These are phyloP conservation scores for Vireo griseus DNA, from an alignment of 2,797 vertebrate genomes.

Conservation along the genomic window DNA sequence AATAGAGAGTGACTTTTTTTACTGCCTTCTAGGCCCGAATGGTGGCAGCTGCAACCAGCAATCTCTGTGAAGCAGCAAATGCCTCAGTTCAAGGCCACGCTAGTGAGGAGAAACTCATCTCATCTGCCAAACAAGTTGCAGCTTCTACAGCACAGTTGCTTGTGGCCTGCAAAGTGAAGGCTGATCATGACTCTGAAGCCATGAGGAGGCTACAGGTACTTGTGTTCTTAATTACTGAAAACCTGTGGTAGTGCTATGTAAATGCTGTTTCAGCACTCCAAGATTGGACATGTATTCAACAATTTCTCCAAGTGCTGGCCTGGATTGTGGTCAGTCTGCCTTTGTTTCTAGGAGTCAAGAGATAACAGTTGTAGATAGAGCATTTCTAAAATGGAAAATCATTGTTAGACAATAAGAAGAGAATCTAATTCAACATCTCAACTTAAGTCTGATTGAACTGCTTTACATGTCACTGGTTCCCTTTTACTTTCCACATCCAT, in stretches of 20 bases:
- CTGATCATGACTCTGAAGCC: constrained; percentile 94
- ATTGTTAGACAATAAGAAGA: not conserved
- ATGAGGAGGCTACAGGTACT: constrained; percentile 95
- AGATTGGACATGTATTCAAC: not conserved
- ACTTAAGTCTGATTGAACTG: not conserved
- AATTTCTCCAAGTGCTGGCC: not conserved
- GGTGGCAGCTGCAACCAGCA: constrained; percentile 98
- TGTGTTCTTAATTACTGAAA: not conserved
- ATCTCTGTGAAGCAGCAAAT: constrained; percentile 96
- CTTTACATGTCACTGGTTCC: not conserved
- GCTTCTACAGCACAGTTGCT: constrained; percentile 96
- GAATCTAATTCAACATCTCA: not conserved
- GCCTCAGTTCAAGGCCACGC: constrained; percentile 96
- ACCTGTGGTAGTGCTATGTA: too few species aligned
- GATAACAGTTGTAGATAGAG: not conserved
- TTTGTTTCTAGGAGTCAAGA: not conserved
- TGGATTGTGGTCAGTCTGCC: not conserved
- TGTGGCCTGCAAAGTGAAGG: constrained; percentile 98
- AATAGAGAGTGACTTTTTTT: not conserved
- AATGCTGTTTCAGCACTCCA: not conserved
- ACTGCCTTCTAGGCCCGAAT: constrained; percentile 84
- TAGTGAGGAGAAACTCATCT: constrained; percentile 98
- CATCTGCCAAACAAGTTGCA: constrained; percentile 96
- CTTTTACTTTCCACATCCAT: not conserved
- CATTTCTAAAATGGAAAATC: not conserved